Evolutionary conservation across 2,113 vertebrate species (phyloP).

Genomic region (Mungos mungo): DNA sequence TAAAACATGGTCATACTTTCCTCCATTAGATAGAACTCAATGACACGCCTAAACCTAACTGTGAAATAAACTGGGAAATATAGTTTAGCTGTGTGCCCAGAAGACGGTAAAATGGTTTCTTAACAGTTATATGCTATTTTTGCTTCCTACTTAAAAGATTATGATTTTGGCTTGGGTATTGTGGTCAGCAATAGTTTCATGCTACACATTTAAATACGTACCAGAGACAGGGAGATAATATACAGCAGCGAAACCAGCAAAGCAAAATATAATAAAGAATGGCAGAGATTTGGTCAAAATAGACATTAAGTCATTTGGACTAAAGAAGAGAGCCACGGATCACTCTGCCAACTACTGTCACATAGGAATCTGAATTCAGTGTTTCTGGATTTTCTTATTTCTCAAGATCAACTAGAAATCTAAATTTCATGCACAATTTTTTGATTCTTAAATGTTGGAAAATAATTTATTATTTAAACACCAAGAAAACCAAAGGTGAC

Average conservation of each 20-base stretch:
- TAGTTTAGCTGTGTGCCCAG: background rate
- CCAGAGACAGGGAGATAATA: background rate
- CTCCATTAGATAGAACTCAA: background rate
- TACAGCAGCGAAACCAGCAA: background rate
- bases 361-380: background rate
- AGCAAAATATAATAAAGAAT: background rate
- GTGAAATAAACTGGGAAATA: background rate
- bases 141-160: background rate
- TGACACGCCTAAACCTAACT: background rate
- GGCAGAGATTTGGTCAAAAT: background rate
- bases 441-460: background rate
- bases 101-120: background rate
- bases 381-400: background rate
- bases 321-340: background rate
- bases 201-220: background rate
- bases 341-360: background rate
- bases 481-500: background rate
- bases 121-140: background rate
- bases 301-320: background rate
- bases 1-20: background rate
- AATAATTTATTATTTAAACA: background rate
- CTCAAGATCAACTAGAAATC: background rate
- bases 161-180: background rate
- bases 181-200: background rate
- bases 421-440: background rate